Evolutionary conservation across 2,888 invertebrate species (phyloP).

Genomic region (Scaptomyza caliginosa): DNA sequence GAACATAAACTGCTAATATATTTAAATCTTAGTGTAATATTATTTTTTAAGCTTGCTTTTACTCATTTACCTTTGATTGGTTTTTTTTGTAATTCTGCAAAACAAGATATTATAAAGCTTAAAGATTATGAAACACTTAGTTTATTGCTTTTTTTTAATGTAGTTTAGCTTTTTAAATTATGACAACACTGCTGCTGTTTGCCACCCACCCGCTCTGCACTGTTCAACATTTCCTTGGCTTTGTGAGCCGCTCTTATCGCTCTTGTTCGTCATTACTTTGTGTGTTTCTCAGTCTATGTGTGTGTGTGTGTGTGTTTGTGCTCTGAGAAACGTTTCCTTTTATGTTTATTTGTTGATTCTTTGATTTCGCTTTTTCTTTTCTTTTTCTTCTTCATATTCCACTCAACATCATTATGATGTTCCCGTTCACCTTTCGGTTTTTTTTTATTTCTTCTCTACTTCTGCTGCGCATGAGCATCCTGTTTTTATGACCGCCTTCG

Average conservation of each 20-base stretch:
- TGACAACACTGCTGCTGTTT: slow-evolving; percentile 9
- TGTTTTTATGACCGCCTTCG: slow-evolving; percentile 59
- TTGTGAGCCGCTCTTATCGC: slow-evolving; percentile 50
- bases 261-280: slow-evolving; percentile 36
- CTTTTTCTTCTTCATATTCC: slow-evolving; percentile 25
- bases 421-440: slow-evolving; percentile 64
- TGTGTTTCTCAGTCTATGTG: slow-evolving; percentile 21
- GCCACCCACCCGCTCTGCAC: slow-evolving; percentile 13
- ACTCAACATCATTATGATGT: slow-evolving; percentile 62
- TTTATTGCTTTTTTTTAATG: background rate
- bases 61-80: too few species aligned
- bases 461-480: slow-evolving; percentile 72
- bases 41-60: too few species aligned
- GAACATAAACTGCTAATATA: too few species aligned
- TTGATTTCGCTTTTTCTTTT: slow-evolving; percentile 68
- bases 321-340: slow-evolving; percentile 66
- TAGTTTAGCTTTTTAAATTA: background rate
- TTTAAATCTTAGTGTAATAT: background rate
- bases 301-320: slow-evolving; percentile 42
- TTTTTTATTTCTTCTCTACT: too few species aligned
- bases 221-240: slow-evolving; percentile 37
- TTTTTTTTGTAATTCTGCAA: too few species aligned
- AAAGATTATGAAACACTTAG: too few species aligned
- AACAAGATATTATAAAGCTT: too few species aligned
- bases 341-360: slow-evolving; percentile 75